These are phyloP conservation scores for Willowsia nigromaculata DNA, from an alignment of 2,888 invertebrate species.

Conservation along the genomic window DNA sequence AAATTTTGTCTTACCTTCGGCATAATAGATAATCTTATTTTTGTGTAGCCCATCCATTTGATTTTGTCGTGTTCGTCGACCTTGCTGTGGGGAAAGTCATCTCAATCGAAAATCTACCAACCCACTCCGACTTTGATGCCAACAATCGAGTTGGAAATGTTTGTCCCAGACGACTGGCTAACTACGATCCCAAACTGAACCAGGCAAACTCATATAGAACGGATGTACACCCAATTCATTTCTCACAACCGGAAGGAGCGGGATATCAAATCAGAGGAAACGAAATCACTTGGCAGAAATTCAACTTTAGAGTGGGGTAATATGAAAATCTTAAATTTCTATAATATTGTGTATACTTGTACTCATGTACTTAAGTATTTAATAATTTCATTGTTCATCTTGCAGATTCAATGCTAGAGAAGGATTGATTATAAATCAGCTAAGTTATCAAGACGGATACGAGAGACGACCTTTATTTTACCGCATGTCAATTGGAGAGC, in stretches of 20 bases:
- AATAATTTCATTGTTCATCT: too few species aligned
- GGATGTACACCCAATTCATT: constrained; percentile 55
- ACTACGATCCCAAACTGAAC: constrained; percentile 31
- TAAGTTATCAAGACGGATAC: constrained; percentile 61
- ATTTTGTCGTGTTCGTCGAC: constrained; percentile 63
- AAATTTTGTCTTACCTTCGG: too few species aligned
- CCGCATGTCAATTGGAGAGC: constrained; percentile 46
- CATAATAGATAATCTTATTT: background rate
- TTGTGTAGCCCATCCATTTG: constrained; percentile 69
- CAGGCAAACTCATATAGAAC: constrained; percentile 25
- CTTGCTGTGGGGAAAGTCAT: constrained; percentile 36
- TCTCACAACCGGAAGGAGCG: constrained; percentile 52
- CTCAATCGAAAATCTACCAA: constrained; percentile 62
- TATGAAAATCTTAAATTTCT: background rate
- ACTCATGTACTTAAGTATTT: background rate
- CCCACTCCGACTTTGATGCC: constrained; percentile 47
- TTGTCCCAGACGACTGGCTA: background rate
- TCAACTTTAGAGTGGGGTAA: constrained; percentile 69
- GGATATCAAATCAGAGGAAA: constrained; percentile 56
- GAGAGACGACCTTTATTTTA: constrained; percentile 63
- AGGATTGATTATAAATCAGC: constrained; percentile 46
- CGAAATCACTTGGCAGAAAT: constrained; percentile 71
- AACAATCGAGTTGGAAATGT: constrained; percentile 40
- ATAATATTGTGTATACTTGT: background rate
- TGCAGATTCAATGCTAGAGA: constrained; percentile 52